Evolutionary conservation across 2,797 vertebrate species (phyloP).

Genomic region (Lagorchestes hirsutus): DNA sequence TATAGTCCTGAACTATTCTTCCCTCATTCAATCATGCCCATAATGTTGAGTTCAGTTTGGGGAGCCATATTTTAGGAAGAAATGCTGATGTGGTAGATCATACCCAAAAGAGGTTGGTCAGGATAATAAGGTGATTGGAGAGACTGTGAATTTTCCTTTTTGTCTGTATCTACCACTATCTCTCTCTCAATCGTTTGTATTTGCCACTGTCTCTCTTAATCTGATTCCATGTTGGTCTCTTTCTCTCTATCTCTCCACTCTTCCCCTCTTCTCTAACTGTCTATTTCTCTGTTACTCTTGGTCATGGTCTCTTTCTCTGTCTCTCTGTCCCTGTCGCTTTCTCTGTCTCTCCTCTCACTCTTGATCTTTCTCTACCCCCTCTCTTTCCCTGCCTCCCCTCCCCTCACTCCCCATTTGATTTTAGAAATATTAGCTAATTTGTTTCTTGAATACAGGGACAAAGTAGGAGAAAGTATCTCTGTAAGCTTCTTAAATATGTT

Average conservation of each 20-base stretch:
- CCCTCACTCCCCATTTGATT: rapidly evolving
- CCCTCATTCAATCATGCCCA: not conserved
- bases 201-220: not conserved
- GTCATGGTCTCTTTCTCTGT: not conserved
- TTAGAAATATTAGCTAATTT: rapidly evolving
- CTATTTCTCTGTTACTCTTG: no score
- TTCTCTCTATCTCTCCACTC: not conserved
- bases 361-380: no score
- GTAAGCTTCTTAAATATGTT: not conserved
- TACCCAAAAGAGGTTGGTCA: not conserved
- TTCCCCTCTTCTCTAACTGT: no score
- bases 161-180: no score
- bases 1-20: not conserved
- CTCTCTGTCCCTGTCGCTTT: not conserved
- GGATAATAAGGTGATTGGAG: not conserved
- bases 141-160: not conserved
- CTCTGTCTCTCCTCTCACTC: not conserved
- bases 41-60: not conserved
- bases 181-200: no score
- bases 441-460: not conserved
- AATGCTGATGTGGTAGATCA: not conserved
- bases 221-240: not conserved
- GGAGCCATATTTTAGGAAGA: not conserved
- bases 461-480: not conserved
- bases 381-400: not conserved